Percentiles rank a stretch among this genome's conserved stretches.
Conservation (phyloP, 2,113 vertebrate species). For the Myrmophylax atrothorax region DNA sequence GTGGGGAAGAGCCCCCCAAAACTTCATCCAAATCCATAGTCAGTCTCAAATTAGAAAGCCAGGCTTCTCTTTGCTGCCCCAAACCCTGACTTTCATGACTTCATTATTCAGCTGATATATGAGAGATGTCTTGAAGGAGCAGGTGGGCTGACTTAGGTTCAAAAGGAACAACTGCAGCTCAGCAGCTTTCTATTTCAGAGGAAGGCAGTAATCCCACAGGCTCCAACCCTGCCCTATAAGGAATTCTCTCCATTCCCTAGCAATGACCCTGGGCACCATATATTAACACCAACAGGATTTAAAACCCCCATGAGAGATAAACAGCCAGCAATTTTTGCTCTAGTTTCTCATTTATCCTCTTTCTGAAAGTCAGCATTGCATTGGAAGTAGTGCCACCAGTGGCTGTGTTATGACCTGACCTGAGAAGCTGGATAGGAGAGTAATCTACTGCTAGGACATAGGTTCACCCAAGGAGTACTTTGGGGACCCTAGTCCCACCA, state of each 20-base stretch:
- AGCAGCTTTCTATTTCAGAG: constrained; percentile 73
- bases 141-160: constrained; percentile 62
- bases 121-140: constrained; percentile 72
- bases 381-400: background rate
- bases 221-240: constrained; percentile 63
- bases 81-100: constrained; percentile 7
- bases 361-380: background rate
- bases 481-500: background rate
- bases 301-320: background rate
- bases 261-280: background rate
- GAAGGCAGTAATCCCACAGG: constrained; percentile 58
- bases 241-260: constrained; percentile 47
- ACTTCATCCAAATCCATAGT: background rate
- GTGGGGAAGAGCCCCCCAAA: background rate
- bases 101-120: constrained; percentile 68
- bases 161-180: constrained; percentile 71
- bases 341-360: background rate
- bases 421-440: background rate
- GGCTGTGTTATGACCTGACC: background rate
- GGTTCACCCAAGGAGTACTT: background rate
- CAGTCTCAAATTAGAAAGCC: constrained; percentile 52
- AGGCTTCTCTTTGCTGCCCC: constrained; percentile 12
- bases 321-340: background rate
- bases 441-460: background rate
- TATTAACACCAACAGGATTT: background rate